Base-by-base conservation (phyloP, 2,113 vertebrate species). In the Polypterus bichir region DNA sequence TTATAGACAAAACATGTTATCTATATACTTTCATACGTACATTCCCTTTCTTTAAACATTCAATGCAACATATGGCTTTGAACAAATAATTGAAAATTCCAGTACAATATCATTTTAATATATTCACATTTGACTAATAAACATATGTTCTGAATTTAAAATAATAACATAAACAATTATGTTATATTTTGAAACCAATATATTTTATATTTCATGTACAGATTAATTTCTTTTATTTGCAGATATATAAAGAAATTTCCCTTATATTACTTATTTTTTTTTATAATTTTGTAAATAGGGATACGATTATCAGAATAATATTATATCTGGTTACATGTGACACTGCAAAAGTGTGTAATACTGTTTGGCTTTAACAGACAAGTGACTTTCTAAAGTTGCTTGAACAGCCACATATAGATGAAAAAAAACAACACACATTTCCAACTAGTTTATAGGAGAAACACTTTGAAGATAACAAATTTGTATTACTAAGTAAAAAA, bases 141-240 rank as follows among this genome's bases (percentile, higher is more conserved):
- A 73, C 64, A 81, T 76, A 73, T 74, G 68, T 71, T 74, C 68
- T 67, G 76, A 72, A 75, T 77, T 81, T 69, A 76, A 81, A 69
- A 80, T 83, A 62, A 51, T 59, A 76, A 72, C 71, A 77, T 79
- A 64, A 67, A 79, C 69, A 74, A 73, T 5, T 4, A 69, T 74
- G 70, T 68, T 79, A 74, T 82, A 84, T 76, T 72, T 80, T 69
- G 76, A 80, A 77, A 79, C 64, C 70, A 75, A 79, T 81, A 81
- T 68, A 70, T 70, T 75, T 74, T 81, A 84, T 84, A 78, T 73
- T 27, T 27, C 27, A 81, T 74, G 70, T 51, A 77, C 57, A 27
- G 27, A 27, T 51, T 51, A 7, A 9, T 51, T 77, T 73, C 79
- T 51, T 51, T 9, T 51, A 7, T 51, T 9, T 51, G 49, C 73